These are phyloP conservation scores for Harlomillsia oculata DNA, from an alignment of 1,140 invertebrate species.

Conservation along the genomic window DNA sequence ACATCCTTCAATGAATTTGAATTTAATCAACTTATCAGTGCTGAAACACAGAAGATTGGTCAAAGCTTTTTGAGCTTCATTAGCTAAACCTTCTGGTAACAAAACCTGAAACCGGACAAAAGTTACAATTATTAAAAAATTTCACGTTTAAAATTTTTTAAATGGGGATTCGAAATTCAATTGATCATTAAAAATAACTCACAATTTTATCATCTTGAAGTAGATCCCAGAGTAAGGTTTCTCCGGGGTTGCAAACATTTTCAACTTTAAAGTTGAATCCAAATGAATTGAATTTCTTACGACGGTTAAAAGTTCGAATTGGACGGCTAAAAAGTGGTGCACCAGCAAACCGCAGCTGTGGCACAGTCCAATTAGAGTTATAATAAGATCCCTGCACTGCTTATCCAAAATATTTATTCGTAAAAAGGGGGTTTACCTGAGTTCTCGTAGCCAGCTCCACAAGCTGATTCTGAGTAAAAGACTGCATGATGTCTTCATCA, in stretches of 20 bases:
- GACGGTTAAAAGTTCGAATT: constrained; percentile 14
- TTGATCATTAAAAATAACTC: constrained; percentile 19
- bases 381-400: no score
- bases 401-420: no score
- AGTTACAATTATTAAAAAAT: not conserved
- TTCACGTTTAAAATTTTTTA: not conserved
- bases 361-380: not conserved
- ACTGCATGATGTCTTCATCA: constrained; percentile 73
- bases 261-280: constrained; percentile 46
- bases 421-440: constrained; percentile 8
- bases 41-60: constrained; percentile 81
- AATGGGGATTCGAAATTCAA: not conserved
- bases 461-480: constrained; percentile 49
- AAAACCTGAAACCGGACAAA: constrained; percentile 51
- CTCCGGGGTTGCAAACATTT: constrained; percentile 74
- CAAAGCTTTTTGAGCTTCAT: constrained; percentile 83
- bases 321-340: no score
- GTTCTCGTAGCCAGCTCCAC: constrained; percentile 27
- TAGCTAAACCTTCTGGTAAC: constrained; percentile 72
- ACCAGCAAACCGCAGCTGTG: no score
- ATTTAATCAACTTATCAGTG: constrained; percentile 72
- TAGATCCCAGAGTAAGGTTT: constrained; percentile 86
- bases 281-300: constrained; percentile 22
- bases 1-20: constrained; percentile 91
- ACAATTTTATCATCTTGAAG: constrained; percentile 84